phyloP scores from a whole-genome alignment of 2,797 vertebrate genomes.

The Calcarius lapponicus region DNA sequence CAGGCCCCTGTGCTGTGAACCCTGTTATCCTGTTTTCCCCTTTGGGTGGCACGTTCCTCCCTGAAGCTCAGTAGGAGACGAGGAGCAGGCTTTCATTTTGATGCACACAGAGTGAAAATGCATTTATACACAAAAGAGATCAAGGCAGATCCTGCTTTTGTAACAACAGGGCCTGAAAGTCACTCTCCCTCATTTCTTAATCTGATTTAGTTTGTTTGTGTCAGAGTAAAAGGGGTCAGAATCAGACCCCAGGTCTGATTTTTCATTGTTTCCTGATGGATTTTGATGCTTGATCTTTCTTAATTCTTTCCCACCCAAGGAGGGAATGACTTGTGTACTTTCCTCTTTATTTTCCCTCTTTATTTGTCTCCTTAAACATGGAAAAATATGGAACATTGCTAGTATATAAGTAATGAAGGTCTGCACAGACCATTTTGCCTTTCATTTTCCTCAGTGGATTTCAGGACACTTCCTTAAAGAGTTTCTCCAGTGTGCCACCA shows the following conservation, averaged over 20 bases:
- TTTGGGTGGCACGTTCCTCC: slow-evolving; percentile 37
- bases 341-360: neutral
- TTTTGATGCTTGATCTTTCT: neutral
- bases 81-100: neutral
- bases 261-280: neutral
- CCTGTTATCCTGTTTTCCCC: neutral
- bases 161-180: neutral
- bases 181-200: neutral
- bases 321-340: neutral
- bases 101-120: neutral
- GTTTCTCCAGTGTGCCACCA: neutral
- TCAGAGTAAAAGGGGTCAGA: neutral
- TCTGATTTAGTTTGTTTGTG: neutral
- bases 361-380: neutral
- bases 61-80: neutral
- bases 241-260: neutral
- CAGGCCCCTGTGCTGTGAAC: slow-evolving; percentile 21
- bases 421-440: neutral
- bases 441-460: neutral
- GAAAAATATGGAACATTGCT: neutral
- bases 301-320: neutral
- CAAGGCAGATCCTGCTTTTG: neutral
- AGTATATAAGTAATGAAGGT: neutral
- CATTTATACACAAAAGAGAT: neutral
- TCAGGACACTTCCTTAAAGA: neutral